Base-by-base conservation (phyloP, 2,113 vertebrate species). In the Mirounga angustirostris region DNA sequence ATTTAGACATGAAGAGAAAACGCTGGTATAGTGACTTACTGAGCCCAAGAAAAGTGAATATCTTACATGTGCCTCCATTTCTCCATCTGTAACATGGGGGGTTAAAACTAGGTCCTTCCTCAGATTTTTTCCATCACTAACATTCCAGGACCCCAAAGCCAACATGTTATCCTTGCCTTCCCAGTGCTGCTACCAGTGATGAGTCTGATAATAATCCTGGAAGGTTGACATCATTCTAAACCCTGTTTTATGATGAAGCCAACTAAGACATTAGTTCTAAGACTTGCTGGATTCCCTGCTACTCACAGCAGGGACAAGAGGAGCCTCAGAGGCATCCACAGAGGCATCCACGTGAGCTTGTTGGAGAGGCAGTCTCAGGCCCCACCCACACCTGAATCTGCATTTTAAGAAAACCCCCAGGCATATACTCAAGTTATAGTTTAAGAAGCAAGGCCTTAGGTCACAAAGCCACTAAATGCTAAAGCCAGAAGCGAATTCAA, bases 401-500 rank as follows among this genome's bases (percentile, higher is more conserved):
- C 16, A 74, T 36, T 79, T 56, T 79, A 92, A 78, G 43, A 95
- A 83, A 92, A 56, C 2, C 26, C 13, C 24, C 52, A 88, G 11
- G 24, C 58, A 16, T 6, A 1, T 80, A 81, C 7, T 10, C 36
- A 59, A 24, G 2, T 40, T 76, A 91, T 83, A 54, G 26, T 88
- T 65, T 63, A 92, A 82, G 24, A 82, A 33, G 6, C 7, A 69
- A 19, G 30, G 19, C 7, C 59, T 11, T 12, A 22, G n/a, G 15
- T 95, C 71, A 91, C 52, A 88, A 89, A 74, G 30, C 30, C 43
- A 94, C 56, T 24, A 78, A 89, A 50, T 19, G 52, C 65, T 89
- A 95, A 94, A 91, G 15, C 13, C 15, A 54, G 71, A 92, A 36
- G 43, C 63, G 94, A 97, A 95, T 28, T 61, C 58, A 92, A 88